These are phyloP conservation scores for Aegotheles bennettii DNA, from an alignment of 2,113 vertebrate species.

Conservation along the genomic window DNA sequence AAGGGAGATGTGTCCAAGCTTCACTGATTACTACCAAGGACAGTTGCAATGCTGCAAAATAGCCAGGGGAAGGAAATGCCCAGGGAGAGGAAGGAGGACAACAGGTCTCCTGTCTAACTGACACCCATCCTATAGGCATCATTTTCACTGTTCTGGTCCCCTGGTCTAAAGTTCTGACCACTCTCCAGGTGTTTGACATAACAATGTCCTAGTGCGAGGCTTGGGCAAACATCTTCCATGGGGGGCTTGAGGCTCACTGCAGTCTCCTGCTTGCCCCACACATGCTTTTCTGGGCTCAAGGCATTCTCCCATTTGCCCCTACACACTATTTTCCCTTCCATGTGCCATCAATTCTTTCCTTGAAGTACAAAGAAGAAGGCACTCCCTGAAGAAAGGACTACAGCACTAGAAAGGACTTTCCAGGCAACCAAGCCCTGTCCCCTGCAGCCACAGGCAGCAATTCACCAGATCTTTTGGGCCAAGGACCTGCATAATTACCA, in stretches of 20 bases:
- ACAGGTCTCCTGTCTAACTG: neutral
- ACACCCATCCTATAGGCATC: neutral
- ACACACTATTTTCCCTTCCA: neutral
- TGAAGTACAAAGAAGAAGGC: too few relatives aligned
- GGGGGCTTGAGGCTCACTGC: neutral
- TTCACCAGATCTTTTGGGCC: neutral
- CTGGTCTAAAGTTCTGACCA: neutral
- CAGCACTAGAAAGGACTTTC: neutral
- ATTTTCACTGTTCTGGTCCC: neutral
- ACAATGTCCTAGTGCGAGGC: neutral
- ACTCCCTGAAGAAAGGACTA: neutral
- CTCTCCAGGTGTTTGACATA: neutral
- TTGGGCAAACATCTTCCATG: neutral
- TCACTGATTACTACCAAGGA: neutral
- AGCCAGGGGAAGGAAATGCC: neutral
- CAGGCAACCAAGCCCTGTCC: neutral
- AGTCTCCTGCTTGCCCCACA: neutral
- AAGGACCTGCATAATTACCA: neutral
- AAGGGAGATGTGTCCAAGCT: neutral
- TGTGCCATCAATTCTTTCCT: neutral
- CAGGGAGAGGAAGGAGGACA: neutral
- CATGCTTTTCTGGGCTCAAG: neutral
- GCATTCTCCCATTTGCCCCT: neutral
- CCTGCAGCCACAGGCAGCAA: neutral
- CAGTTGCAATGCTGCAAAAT: neutral